Evolutionary conservation across 2,113 vertebrate species (phyloP).

Genomic region (Lucifuga dentata): DNA sequence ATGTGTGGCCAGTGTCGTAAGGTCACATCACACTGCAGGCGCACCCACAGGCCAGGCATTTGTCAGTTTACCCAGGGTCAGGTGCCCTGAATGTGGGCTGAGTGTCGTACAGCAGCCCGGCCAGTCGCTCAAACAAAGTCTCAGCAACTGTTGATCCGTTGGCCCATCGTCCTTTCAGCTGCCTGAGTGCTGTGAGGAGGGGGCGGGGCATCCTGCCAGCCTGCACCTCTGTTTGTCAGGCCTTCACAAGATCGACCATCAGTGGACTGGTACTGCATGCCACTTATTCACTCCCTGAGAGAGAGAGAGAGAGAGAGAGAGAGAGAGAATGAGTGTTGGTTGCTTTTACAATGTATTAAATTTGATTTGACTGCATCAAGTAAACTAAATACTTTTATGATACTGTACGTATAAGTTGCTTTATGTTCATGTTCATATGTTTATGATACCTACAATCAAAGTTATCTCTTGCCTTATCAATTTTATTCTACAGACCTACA

Average conservation of each 20-base stretch:
- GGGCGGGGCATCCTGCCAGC: constrained; percentile 50
- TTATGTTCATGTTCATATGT: no score
- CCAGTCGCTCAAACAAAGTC: constrained; percentile 69
- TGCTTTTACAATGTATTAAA: constrained; percentile 8
- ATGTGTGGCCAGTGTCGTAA: constrained; percentile 10
- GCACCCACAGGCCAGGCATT: constrained; percentile 65
- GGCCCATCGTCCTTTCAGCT: constrained; percentile 69
- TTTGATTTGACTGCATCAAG: constrained; percentile 7
- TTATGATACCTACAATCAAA: no score
- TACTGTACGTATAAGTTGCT: no score
- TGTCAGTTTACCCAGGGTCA: constrained; percentile 79
- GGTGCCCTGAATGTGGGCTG: constrained; percentile 60
- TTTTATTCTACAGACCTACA: no score
- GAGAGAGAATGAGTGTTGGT: constrained; percentile 14
- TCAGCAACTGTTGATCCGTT: constrained; percentile 75
- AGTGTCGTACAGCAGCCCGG: constrained; percentile 62
- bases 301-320: neutral
- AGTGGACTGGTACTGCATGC: constrained; percentile 71
- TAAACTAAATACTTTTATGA: no score
- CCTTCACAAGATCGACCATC: constrained; percentile 46
- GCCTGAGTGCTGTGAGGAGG: constrained; percentile 42
- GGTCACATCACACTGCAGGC: constrained; percentile 56
- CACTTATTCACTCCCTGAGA: constrained; percentile 55
- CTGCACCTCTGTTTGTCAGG: constrained; percentile 66
- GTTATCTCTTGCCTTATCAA: no score